A percentile compares a stretch with the other conserved stretches of the same genome.
Conservation (phyloP, 2,113 vertebrate species). For the Pitta sordida region DNA sequence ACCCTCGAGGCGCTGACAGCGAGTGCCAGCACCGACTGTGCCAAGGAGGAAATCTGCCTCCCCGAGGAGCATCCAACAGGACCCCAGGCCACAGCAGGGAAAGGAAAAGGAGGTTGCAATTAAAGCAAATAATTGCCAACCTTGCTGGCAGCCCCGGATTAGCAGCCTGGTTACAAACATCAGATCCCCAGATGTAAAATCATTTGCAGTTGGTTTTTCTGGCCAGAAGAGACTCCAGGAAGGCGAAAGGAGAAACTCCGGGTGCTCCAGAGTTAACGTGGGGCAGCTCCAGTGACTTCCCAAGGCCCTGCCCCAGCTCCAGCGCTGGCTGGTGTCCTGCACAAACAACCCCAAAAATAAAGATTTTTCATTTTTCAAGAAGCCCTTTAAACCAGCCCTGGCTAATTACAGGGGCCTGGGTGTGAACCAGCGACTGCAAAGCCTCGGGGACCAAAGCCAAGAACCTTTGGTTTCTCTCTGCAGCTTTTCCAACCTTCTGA, state of each 20-base stretch:
- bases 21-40: not conserved
- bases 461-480: not conserved
- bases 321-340: not conserved
- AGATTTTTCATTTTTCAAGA: not conserved
- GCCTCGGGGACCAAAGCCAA: not conserved
- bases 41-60: not conserved
- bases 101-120: not conserved
- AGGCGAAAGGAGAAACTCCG: not conserved
- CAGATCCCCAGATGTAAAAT: not conserved
- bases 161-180: not conserved
- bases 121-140: not conserved
- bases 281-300: not conserved
- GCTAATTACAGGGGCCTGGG: constrained; percentile 42
- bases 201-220: not conserved
- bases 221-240: not conserved
- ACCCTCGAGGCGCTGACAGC: not conserved
- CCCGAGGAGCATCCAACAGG: not conserved
- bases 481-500: not conserved
- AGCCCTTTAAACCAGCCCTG: not conserved
- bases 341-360: not conserved
- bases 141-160: not conserved
- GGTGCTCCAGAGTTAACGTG: not conserved
- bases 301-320: not conserved
- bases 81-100: not conserved
- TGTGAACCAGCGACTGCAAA: constrained; percentile 41